Evolutionary conservation across 2,797 vertebrate genomes (phyloP).

Genomic region (Loris lydekkerianus): DNA sequence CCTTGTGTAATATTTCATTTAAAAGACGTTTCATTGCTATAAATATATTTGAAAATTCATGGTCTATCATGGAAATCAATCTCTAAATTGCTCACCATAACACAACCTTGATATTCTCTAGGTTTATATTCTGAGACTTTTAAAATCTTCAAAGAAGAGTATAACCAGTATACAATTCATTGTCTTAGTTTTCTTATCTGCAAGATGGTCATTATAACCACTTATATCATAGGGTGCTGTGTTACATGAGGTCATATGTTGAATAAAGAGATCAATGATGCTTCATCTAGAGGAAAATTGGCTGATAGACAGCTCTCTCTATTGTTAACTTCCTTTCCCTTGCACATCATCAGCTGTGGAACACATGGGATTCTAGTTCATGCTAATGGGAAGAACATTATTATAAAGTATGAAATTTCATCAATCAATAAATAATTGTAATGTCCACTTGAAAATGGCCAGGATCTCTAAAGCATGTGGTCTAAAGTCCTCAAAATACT

Average conservation of each 20-base stretch:
- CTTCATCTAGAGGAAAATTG: not conserved
- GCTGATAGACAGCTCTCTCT: not conserved
- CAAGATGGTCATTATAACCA: not conserved
- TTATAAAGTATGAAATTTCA: not conserved
- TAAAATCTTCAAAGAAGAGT: not conserved
- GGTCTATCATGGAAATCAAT: not conserved
- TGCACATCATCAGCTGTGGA: not conserved
- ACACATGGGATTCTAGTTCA: not conserved
- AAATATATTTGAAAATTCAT: not conserved
- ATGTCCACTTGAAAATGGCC: not conserved
- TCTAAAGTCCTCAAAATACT: not conserved
- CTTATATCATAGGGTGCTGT: not conserved
- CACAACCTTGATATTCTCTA: not conserved
- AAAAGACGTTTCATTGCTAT: not conserved
- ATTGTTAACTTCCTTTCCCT: not conserved
- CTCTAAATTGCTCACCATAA: not conserved
- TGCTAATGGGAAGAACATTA: not conserved
- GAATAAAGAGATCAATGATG: not conserved
- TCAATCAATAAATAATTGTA: not conserved
- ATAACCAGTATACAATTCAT: not conserved
- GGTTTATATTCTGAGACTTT: not conserved
- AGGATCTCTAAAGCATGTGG: not conserved
- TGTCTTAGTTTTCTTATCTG: not conserved
- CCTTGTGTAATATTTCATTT: not conserved
- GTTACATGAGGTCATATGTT: not conserved